Base-by-base conservation (phyloP, 2,888 invertebrate species). In the Arge pagana region DNA sequence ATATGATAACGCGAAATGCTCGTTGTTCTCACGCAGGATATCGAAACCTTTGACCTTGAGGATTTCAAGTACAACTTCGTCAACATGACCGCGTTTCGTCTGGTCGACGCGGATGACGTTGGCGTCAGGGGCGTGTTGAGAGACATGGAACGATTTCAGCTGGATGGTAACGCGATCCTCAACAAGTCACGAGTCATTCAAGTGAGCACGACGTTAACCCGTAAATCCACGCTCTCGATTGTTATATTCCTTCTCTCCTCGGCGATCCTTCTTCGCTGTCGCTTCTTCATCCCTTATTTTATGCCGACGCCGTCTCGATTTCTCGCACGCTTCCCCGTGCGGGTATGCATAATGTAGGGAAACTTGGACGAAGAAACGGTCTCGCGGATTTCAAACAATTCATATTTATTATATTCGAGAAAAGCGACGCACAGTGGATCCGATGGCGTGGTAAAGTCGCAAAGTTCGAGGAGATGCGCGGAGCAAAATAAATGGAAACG, bases 51-150 rank as follows among this genome's bases (percentile, higher is more conserved):
- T 72, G 85, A 85, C 71, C 77, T 85, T 58, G 85, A 86, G 71
- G 85, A 85, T 71, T 89, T 87, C 77, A 85, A 86, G 71, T 86
- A 88, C 78, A 88, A 88, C 74, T 86, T 85, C 67, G 87, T 88
- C 58, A 89, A 88, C 74, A 85, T 89, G 76, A 88, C 88, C 52
- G 86, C 87, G 53, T 88, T 87, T 71, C 81, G 90, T 59, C 80
- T 91, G 59, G 87, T 89, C 42, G 87, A 89, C 70, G 81, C 83
- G 16, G 83, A 83, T 51, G 85, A 88, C 73, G 78, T 84, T 7
- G 79, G 80, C n/a, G 84, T 87, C 4, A 81, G 83, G 58, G 84
- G 85, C 61, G 81, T 86, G 51, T 74, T 89, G n/a, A 82, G 85
- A 62, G 87, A 87, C 64, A 88, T 89, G 85, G 84, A 85, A 57